Evolutionary conservation across 2,797 vertebrate species (phyloP), one percentile per base, ranked within the genome.

Genomic region (Enteromius afrohamiltoni): DNA sequence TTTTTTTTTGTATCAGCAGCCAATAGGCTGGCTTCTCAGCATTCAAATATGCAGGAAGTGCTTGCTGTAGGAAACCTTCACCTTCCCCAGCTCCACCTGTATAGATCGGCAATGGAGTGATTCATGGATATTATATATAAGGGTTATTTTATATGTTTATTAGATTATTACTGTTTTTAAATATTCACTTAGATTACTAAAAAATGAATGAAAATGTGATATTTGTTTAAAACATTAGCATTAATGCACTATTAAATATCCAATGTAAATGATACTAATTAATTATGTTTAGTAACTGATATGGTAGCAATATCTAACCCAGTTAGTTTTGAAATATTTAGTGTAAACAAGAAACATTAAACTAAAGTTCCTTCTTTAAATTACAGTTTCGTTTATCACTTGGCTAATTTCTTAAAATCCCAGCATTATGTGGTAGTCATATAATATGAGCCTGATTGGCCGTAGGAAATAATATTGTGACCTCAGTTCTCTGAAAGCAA

Each of bases 401-500:
- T 76, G 79, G 64, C 26, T 60, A 73, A 45, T 80, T 64, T 77
- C 55, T 68, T 53, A 64, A 65, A 77, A 67, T 79, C 49, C 65
- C 79, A 40, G 82, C 76, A 80, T 78, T 82, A 80, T 65, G 71
- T 21, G 29, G 49, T 79, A 70, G 70, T 86, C 42, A 23, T 88
- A 85, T 86, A 85, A 85, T 73, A 85, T 80, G 31, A 31, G 49
- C 80, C 23, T 83, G 49, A 86, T 80, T 80, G 79, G 71, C 80
- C 58, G 19, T 10, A 23, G 40, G 85, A 80, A 88, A 85, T 79
- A 64, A 74, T 83, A 77, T 60, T 81, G 71, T 86, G 87, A 85
- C 85, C 79, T 82, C 85, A 74, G 85, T 86, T 85, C 40, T 81
- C 78, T 83, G 47, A 69, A 88, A 86, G 80, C 83, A 80, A 86